These are phyloP conservation scores for Dendrocincla fuliginosa DNA, from an alignment of 2,797 vertebrate genomes.

Conservation along the genomic window DNA sequence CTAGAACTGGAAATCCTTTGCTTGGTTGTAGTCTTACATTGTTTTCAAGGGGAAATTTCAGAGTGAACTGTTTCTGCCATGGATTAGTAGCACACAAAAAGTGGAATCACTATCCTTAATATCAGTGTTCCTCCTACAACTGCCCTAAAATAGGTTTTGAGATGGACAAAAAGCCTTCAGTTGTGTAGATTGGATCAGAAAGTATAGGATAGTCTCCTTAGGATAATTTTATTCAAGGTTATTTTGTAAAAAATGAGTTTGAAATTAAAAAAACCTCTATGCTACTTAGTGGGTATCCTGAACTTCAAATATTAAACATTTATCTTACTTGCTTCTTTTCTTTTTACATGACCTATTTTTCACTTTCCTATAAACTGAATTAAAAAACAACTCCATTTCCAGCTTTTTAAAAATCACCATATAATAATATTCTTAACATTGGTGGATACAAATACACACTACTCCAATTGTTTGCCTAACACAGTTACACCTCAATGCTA, in stretches of 20 bases:
- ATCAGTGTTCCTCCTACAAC: neutral
- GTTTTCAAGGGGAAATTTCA: conserved; percentile 3
- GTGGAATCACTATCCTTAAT: neutral
- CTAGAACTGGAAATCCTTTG: neutral
- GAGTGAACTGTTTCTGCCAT: neutral
- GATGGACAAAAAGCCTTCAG: neutral
- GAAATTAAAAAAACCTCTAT: neutral
- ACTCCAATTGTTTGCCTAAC: neutral
- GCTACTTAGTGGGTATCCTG: neutral
- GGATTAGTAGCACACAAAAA: neutral
- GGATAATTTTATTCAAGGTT: neutral
- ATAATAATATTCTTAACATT: neutral
- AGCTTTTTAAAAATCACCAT: neutral
- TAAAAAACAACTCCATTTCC: neutral
- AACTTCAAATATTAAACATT: conserved; percentile 15
- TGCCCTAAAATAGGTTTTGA: neutral
- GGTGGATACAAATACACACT: neutral
- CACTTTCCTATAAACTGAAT: neutral
- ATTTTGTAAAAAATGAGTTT: neutral
- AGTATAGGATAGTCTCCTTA: neutral
- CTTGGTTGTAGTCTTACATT: neutral
- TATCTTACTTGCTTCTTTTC: neutral
- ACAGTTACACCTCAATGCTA: neutral
- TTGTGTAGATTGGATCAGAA: neutral
- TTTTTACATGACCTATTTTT: conserved; percentile 12